These are phyloP conservation scores for Ooceraea biroi DNA, from an alignment of 1,140 invertebrate species.

Conservation along the genomic window DNA sequence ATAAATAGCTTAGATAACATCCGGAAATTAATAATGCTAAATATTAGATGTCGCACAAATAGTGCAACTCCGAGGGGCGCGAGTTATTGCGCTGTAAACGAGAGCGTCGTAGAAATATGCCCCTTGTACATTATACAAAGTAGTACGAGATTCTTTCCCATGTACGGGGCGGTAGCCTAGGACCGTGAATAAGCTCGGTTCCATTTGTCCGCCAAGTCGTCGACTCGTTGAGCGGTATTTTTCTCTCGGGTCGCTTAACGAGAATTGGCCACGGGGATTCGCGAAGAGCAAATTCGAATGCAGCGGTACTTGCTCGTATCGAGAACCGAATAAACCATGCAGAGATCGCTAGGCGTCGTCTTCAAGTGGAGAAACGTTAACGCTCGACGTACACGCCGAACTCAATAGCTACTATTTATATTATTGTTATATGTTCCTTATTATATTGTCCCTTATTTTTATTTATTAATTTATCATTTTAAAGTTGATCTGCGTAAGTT, in stretches of 20 bases:
- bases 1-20: background rate
- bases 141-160: background rate
- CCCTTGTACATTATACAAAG: background rate
- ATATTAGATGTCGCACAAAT: background rate
- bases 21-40: background rate
- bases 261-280: slow-evolving; percentile 26
- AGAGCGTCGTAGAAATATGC: background rate
- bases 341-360: background rate
- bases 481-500: no score
- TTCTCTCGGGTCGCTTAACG: slow-evolving; percentile 56
- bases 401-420: no score
- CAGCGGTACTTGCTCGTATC: background rate
- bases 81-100: background rate
- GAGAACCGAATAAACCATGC: slow-evolving; percentile 14
- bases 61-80: background rate
- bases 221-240: slow-evolving; percentile 29
- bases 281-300: slow-evolving; percentile 19
- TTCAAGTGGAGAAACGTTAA: background rate
- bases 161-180: background rate
- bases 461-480: no score
- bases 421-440: no score
- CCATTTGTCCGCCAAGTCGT: slow-evolving; percentile 2
- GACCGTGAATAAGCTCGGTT: slow-evolving; percentile 13
- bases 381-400: no score
- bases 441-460: no score